Percentiles rank a stretch among this genome's conserved stretches.
These are phyloP conservation scores for Ammodramus savannarum DNA, from an alignment of 2,113 vertebrate genomes.

Conservation along the genomic window DNA sequence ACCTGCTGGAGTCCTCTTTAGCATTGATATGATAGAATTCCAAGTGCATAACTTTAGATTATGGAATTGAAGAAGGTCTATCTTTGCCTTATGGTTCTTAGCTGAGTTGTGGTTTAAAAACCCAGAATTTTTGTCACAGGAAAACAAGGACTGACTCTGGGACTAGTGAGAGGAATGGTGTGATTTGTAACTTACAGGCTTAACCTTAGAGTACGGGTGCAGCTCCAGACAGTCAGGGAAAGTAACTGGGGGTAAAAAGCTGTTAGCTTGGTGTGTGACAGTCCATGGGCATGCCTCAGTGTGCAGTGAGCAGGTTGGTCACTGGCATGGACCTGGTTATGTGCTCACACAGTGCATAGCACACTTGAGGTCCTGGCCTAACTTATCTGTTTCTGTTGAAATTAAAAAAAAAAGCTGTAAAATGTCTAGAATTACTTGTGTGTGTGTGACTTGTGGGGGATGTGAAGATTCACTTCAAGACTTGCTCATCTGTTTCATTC, in stretches of 20 bases:
- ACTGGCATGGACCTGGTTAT: neutral
- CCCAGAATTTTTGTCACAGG: neutral
- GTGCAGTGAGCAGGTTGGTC: neutral
- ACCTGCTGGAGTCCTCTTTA: neutral
- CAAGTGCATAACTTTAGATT: neutral
- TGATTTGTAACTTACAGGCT: neutral
- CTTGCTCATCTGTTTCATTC: neutral
- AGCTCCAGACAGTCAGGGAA: neutral
- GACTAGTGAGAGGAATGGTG: neutral
- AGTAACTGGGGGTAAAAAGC: neutral
- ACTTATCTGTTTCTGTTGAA: neutral
- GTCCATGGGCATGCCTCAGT: neutral
- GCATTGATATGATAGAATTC: neutral
- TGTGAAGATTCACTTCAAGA: neutral
- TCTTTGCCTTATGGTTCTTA: neutral
- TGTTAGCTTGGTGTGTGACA: neutral
- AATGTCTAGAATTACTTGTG: neutral
- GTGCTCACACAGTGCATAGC: neutral
- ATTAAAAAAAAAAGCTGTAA: too few relatives aligned
- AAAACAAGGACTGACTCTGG: neutral
- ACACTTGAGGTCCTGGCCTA: neutral
- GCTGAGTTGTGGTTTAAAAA: neutral
- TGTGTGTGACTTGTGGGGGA: neutral
- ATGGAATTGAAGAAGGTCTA: rapidly evolving
- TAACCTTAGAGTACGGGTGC: neutral